Evolutionary conservation across 2,113 vertebrate species (phyloP), one percentile per base, ranked within the genome.

Genomic region (Gasterosteus nipponicus): DNA sequence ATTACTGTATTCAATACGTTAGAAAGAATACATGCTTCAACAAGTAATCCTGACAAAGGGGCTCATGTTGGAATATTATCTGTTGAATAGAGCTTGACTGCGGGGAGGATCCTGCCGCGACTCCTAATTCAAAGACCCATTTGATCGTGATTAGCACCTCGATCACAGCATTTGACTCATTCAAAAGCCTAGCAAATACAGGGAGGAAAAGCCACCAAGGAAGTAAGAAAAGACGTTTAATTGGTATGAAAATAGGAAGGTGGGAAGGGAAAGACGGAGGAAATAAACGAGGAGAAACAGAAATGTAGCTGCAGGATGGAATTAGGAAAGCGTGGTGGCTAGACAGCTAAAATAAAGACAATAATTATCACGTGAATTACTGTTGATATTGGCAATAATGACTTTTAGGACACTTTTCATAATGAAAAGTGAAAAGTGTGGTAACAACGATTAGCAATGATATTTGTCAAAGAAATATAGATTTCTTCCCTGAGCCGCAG

Each of bases 71-170:
- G 72, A 77, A 77, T 80, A 54, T 72, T 74, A 35, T 57, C 41
- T 70, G 59, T 80, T 75, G 46, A 79, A 80, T 72, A 80, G 68
- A 77, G 60, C 49, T 18, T 16, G 1, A 5, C 38, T 0, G 33
- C 5, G 10, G 35, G 38, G 38, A 66, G 59, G 63, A 58, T 73
- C 14, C 14, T 68, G 76, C 57, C 26, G 73, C 0, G 2, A 54
- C 58, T 77, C 57, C 54, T 65, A 84, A 86, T 86, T 77, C 78
- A 77, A 64, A 83, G 44, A 44, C 31, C 49, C 57, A 15, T 82
- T 84, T 84, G 71, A 70, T 67, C 78, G 56, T 66, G 73, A 84
- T 87, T 80, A 80, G 41, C 68, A 82, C 73, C 75, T 83, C 41
- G 82, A 41, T 31, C 39, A n/a, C 35, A 38, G 35, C 33, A 33